phyloP scores from a whole-genome alignment of 2,113 vertebrate genomes.

The Oenanthe melanoleuca region DNA sequence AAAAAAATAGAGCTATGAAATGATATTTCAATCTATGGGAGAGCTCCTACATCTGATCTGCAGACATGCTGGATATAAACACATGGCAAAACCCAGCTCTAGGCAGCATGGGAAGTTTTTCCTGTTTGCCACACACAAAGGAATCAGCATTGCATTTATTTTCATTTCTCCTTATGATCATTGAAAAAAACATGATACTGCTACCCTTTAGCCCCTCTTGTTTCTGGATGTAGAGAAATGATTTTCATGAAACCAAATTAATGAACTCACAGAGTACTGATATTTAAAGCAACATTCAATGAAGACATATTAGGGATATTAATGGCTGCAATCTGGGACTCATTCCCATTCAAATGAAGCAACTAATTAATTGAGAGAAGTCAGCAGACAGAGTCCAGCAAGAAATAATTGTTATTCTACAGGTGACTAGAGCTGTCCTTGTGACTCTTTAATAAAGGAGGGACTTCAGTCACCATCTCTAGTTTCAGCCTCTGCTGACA shows the following conservation, averaged over 20 bases:
- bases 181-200: background rate
- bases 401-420: background rate
- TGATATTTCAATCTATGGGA: background rate
- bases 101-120: constrained; percentile 1
- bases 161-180: background rate
- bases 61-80: constrained; percentile 13
- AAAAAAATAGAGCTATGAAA: background rate
- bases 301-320: background rate
- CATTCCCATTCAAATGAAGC: constrained; percentile 51
- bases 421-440: constrained; percentile 1
- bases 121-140: background rate
- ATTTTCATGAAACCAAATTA: constrained; percentile 35
- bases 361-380: constrained; percentile 18
- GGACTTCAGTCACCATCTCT: background rate
- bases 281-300: background rate
- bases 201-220: background rate
- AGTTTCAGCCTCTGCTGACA: constrained; percentile 10
- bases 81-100: constrained; percentile 10
- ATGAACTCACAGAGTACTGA: background rate
- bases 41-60: constrained; percentile 17
- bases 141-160: background rate
- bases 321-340: background rate
- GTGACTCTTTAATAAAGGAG: background rate
- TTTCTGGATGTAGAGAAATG: constrained; percentile 2
- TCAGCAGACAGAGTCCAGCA: constrained; percentile 13